Base-by-base conservation (phyloP, 64 coral and sea anemone genomes). In the Pocillopora damicornis region DNA sequence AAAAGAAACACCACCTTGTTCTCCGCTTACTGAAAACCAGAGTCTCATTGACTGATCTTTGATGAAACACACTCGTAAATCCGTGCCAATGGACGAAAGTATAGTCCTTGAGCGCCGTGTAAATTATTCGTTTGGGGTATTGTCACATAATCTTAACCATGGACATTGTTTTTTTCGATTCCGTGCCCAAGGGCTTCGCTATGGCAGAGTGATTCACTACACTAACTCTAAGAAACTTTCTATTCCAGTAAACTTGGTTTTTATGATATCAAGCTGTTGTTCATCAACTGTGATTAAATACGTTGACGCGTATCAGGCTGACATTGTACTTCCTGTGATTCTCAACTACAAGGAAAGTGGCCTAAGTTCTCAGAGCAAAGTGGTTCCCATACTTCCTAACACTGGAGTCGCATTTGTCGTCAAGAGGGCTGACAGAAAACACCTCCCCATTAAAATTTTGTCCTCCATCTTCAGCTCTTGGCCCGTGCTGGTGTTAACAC, bases 331-430 rank as follows among this genome's bases (percentile, higher is more conserved):
- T 26, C 87, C 87, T 15, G 74, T 88, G 13, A 59, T 88, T 8
- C 74, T 88, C 0, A 88, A 88, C 75, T 88, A 77, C 57, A 88
- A 88, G 72, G 87, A 88, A 79, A 78, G 9, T 38, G 87, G 87
- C 12, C 62, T 79, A n/a, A 75, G 69, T 5, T 88, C 87, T 20
- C 87, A 88, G 61, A 88, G 42, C 25, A 88, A 88, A 59, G 87
- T 88, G 1, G 87, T 88, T n/a, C 87, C 87, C 87, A 88, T 88
- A 60, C 76, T 88, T 36, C 87, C 87, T 13, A 61, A 88, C 18
- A 88, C 87, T 18, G 87, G 87, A 9, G 87, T 88, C 59, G 87
- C 87, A 61, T 88, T 88, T 30, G 87, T 88, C 7, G 87, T 88
- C 4, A 74, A 76, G 37, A 77, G 87, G 58, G 67, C 18, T 11